Evolutionary conservation across 2,113 vertebrate genomes (phyloP).

Genomic region (Hippocampus barbouri): DNA sequence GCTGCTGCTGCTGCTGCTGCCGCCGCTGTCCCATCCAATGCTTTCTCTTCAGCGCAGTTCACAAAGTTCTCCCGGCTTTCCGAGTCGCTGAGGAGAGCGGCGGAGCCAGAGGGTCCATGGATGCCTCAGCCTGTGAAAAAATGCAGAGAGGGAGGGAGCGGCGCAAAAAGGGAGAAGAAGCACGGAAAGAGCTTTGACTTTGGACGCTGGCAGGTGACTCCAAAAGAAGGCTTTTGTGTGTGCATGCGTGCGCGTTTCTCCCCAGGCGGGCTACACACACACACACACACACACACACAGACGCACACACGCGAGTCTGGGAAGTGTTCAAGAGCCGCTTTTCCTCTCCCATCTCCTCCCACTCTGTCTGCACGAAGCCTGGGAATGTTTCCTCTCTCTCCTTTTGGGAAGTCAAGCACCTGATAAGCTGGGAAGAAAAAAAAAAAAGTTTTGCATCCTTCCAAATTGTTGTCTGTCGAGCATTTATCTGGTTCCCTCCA

Average conservation of each 20-base stretch:
- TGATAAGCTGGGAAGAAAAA: neutral
- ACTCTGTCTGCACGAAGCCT: conserved; percentile 31
- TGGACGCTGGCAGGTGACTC: conserved; percentile 61
- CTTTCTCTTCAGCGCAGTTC: conserved; percentile 49
- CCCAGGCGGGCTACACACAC: neutral
- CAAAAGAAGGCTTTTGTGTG: neutral
- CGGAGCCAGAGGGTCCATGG: conserved; percentile 68
- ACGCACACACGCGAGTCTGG: neutral
- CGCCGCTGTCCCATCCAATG: conserved; percentile 51
- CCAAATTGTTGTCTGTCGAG: conserved; percentile 2
- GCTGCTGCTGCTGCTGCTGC: conserved; percentile 33
- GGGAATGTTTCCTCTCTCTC: conserved; percentile 35
- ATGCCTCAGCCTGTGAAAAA: conserved; percentile 60
- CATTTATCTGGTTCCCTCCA: conserved; percentile 30
- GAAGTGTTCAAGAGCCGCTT: conserved; percentile 37
- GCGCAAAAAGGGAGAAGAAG: conserved; percentile 39
- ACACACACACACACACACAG: neutral
- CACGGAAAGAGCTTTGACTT: conserved; percentile 30
- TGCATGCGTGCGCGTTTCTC: neutral
- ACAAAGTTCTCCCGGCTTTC: conserved; percentile 63
- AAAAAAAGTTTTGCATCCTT: neutral
- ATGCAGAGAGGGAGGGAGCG: conserved; percentile 57
- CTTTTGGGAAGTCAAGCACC: conserved; percentile 15
- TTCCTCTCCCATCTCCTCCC: conserved; percentile 54
- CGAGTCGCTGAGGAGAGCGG: conserved; percentile 61